Evolutionary conservation across 2,113 vertebrate genomes (phyloP), one percentile per base, ranked within the genome.

Genomic region (Indicator indicator): DNA sequence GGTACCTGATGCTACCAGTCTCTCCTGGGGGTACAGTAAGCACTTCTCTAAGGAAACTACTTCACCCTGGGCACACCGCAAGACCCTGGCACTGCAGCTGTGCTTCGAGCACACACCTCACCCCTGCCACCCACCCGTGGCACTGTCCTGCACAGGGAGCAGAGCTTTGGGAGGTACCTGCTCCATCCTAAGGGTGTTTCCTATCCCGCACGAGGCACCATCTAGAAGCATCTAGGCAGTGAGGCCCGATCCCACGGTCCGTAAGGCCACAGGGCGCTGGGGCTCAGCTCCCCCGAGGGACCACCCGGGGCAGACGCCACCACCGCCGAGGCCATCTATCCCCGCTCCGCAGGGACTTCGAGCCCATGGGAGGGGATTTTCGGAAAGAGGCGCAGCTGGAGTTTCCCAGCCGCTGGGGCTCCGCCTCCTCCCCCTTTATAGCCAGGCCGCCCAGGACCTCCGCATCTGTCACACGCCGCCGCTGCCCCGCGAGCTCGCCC

Each of bases 401-500:
- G 54, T 89, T 95, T 71, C 93, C 95, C 75, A 11, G 42, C 6
- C 52, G 2, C 5, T 8, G 23, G 13, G 40, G 74, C 74, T 5
- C 96, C 89, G 87, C 77, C 96, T 38, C 89, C 73, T 58, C 54
- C 71, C 63, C 82, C 60, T 33, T 95, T 92, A 95, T 95, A 95
- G 58, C 33, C 54, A 16, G 56, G 16, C 86, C 44, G 86, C 12
- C 59, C 83, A n/a, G 48, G 32, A n/a, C 30, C 64, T 11, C 28
- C 4, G 30, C 80, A 58, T 48, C 33, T 74, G 23, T 32, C 62
- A 55, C 67, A 28, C 74, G 33, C 33, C 16, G 7, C 21, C 30
- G 36, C 23, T 48, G 60, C 19, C 71, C 4, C 40, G 50, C 52
- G 52, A 24, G 15, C 68, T 26, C 17, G 48, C 17, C 55, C 76